Evolutionary conservation across 1,140 invertebrate genomes (phyloP), one percentile per base, ranked within the genome.

Genomic region (Radopholus similis): DNA sequence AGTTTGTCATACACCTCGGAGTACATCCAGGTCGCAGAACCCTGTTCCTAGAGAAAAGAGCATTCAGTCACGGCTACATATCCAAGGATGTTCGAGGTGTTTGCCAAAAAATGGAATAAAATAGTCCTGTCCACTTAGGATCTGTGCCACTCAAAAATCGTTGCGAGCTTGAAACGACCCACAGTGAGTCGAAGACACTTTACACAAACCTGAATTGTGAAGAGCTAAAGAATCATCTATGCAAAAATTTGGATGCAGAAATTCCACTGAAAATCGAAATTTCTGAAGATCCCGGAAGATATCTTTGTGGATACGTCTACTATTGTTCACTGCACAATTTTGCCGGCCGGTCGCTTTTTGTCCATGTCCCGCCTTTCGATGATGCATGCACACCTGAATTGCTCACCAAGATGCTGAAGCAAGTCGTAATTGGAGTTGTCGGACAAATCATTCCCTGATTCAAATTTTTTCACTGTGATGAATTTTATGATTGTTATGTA

Each of bases 1-100:
- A 70, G 68, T 70, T 70, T 72, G 69, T 44, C 11, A 55, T 70
- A n/a, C 68, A 70, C 35, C 32, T 70, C 21, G 68, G 68, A 5
- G 68, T 70, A 11, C 63, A 70, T 8, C 68, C 69, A 21, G 42
- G 34, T 13, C 21, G 6, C 6, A 21, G 51, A 2, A 38, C 15
- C 3, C n/a, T 70, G 2, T 58, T 35, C 13, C 62, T 70, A 11
- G 68, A 70, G 34, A 26, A 35, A n/a, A 35, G 18, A 5, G 37
- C 68, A 32, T 70, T 70, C 34, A 38, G 42, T 13, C 6, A 73
- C 49, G 68, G 68, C 8, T 70, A 70, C 32, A 32, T 58, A 11
- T 18, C 8, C 34, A 23, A 28, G 38, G 68, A 70, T 34, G 38
- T 70, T 28, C 44, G 40, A 15, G 68, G 68, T 66, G 32, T 64